phyloP scores from a whole-genome alignment of 2,797 vertebrate species.

The Urophycis tenuis region DNA sequence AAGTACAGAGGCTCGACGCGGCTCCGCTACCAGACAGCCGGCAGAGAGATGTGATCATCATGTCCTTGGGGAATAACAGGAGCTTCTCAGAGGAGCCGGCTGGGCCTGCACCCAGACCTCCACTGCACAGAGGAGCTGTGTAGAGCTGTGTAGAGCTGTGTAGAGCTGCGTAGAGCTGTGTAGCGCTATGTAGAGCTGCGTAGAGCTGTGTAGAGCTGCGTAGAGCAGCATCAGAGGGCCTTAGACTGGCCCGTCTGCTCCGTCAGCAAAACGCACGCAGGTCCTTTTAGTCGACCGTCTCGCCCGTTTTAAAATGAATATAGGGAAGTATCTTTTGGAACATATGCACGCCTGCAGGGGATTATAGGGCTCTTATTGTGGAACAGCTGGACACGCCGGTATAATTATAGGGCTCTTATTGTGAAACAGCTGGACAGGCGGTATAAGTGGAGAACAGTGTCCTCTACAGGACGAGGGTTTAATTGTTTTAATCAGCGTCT shows the following conservation, averaged over 20 bases:
- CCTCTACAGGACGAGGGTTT: constrained; percentile 55
- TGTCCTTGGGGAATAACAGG: constrained; percentile 26
- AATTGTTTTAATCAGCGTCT: background rate
- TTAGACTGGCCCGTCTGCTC: background rate
- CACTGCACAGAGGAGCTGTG: constrained; percentile 12
- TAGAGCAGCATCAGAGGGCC: background rate
- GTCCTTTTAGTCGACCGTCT: background rate
- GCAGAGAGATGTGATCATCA: constrained; percentile 23
- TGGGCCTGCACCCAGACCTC: constrained; percentile 12
- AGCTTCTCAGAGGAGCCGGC: constrained; percentile 17
- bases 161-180: background rate
- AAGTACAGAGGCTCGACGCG: background rate
- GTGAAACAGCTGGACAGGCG: background rate
- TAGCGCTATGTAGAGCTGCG: too few relatives aligned
- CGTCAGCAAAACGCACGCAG: background rate
- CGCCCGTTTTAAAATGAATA: background rate
- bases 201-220: background rate
- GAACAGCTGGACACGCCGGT: background rate
- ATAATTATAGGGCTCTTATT: constrained; percentile 18
- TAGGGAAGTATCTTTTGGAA: background rate
- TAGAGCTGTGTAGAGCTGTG: too few relatives aligned
- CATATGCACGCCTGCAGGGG: background rate
- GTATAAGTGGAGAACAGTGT: constrained; percentile 52
- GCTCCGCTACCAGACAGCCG: constrained; percentile 20
- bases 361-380: background rate